A percentile compares a stretch with the other conserved stretches of the same genome.
These are phyloP conservation scores for Pedetes capensis DNA, from an alignment of 2,113 vertebrate genomes.

Conservation along the genomic window DNA sequence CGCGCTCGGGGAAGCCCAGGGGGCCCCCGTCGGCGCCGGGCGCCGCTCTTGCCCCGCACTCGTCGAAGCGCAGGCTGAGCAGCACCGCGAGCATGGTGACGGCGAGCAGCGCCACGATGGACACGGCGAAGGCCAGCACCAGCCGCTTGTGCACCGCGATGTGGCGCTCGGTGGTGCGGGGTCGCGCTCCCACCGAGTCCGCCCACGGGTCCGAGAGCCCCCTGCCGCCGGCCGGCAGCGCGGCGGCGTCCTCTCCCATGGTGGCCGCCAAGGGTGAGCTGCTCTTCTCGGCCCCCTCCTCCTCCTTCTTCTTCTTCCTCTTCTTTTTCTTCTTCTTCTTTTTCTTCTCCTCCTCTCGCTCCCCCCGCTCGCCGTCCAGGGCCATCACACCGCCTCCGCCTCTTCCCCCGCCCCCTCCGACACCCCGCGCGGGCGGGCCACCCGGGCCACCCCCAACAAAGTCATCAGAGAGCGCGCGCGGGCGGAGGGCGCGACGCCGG, in stretches of 20 bases:
- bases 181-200: conserved; percentile 87
- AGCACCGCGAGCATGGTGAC: conserved; percentile 92
- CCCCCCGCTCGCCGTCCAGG: conserved; percentile 82
- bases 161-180: conserved; percentile 92
- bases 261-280: conserved; percentile 80
- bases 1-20: conserved; percentile 52
- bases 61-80: conserved; percentile 92
- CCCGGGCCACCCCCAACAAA: background rate
- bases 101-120: conserved; percentile 92
- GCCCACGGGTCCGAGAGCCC: conserved; percentile 92
- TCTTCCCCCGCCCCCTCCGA: conserved; percentile 75
- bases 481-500: background rate
- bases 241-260: conserved; percentile 90
- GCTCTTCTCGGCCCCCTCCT: conserved; percentile 67
- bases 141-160: conserved; percentile 92
- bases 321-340: conserved; percentile 73
- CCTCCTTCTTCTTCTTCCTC: conserved; percentile 53
- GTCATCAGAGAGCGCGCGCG: conserved; percentile 55
- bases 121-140: conserved; percentile 92
- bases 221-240: conserved; percentile 84
- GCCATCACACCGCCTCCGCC: conserved; percentile 82
- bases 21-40: conserved; percentile 62
- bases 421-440: conserved; percentile 75
- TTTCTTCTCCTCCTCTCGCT: conserved; percentile 73
- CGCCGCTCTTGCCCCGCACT: conserved; percentile 81